Base-by-base conservation (phyloP, 2,888 invertebrate species). In the Scaptomyza tumidula region DNA sequence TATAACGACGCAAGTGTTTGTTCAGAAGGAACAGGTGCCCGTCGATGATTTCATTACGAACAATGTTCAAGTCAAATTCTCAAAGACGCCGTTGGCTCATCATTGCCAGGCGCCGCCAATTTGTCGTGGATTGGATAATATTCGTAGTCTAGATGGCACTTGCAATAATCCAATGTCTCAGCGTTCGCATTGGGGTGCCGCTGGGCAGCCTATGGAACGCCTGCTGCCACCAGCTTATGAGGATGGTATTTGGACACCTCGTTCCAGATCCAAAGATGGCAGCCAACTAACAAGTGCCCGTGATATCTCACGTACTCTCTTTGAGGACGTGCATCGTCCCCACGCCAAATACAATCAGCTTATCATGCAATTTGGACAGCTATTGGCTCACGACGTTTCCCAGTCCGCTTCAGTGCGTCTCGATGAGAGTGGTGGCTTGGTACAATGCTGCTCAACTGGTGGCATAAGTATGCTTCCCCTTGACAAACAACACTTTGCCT, bases 291-390 rank as follows among this genome's bases (percentile, higher is more conserved):
- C 95, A 1, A 94, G 95, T 65, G 94, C 97, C 0, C 93, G 97
- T 39, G 89, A 93, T 9, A 94, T 97, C 43, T 97, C 96, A 59
- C 92, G 93, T 6, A 90, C 91, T 0, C 87, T 97, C 0, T 93
- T 97, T 41, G 89, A 93, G 0, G 94, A 95, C 71, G 92, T 92
- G 1, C 93, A 94, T 87, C 93, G 93, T 48, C 94, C 94, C 13
- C 95, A 96, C 90, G 78, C 90, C 0, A 93, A 93, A 0, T 93
- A 93, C 81, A 96, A 95, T 54, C 91, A 96, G 48, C 93, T 96
- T 86, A 92, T 96, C 59, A 96, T 96, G 95, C 96, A 96, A 90
- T 97, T 96, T 91, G 95, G 96, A 0, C 96, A 97, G 89, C 96
- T 97, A 81, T 90, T 97, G 10, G 94, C 95, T 0, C 96, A 97